phyloP scores from a whole-genome alignment of 35 echinoderm and acorn worm species.

The Lytechinus variegatus region DNA sequence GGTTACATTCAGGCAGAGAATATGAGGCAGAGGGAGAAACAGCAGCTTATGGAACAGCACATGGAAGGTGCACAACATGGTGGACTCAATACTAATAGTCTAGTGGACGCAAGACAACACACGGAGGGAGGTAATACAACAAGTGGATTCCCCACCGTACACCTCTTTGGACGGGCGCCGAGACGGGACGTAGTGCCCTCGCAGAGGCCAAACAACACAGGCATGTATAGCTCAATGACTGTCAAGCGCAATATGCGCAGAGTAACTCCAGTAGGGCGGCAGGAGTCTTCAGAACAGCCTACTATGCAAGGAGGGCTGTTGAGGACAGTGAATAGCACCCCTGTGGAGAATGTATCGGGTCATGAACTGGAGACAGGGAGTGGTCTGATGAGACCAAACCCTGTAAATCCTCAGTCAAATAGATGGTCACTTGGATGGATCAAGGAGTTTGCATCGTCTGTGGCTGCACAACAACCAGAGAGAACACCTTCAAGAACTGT shows the following conservation, averaged over 20 bases:
- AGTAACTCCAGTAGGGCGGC: conserved; percentile 32
- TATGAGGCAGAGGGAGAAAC: conserved; percentile 63
- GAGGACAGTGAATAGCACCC: conserved; percentile 71
- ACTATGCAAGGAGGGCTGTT: conserved; percentile 55
- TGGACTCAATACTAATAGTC: conserved; percentile 25
- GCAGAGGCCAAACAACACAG: not conserved
- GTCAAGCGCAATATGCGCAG: conserved; percentile 31
- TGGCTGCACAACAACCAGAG: conserved; percentile 40
- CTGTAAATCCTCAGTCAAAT: not conserved
- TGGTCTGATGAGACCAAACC: not conserved
- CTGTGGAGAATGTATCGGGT: conserved; percentile 50
- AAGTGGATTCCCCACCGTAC: conserved; percentile 56
- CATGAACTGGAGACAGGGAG: conserved; percentile 13
- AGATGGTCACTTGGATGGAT: conserved; percentile 71
- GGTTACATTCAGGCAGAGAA: conserved; percentile 46
- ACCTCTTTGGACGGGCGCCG: conserved; percentile 45
- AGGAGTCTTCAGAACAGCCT: conserved; percentile 77
- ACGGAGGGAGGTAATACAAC: conserved; percentile 55
- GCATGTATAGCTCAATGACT: conserved; percentile 21
- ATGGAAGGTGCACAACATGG: not conserved
- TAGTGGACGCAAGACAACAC: conserved; percentile 13
- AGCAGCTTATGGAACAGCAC: conserved; percentile 63
- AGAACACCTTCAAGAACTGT: not conserved
- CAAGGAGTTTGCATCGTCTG: conserved; percentile 57
- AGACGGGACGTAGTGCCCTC: not conserved